Evolutionary conservation across 2,888 invertebrate genomes (phyloP).

Genomic region (Polyommatus icarus): DNA sequence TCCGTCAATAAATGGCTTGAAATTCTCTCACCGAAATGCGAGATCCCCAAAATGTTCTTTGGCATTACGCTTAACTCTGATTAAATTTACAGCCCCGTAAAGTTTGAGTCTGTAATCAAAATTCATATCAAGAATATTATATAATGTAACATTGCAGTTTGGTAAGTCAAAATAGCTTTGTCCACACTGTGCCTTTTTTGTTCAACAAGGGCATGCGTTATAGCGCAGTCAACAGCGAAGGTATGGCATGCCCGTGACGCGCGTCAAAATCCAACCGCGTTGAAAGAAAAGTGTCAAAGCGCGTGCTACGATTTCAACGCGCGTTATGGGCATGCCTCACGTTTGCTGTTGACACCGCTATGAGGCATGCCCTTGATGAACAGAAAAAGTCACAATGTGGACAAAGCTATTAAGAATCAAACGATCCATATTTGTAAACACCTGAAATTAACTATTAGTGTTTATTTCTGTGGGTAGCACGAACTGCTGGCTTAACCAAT

Average conservation of each 20-base stretch:
- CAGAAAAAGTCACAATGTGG: too few relatives aligned
- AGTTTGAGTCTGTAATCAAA: background rate
- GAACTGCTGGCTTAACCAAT: background rate
- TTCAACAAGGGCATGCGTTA: too few relatives aligned
- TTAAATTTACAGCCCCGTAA: conserved; percentile 16
- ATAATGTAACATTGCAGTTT: background rate
- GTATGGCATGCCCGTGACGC: too few relatives aligned
- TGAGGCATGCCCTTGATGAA: too few relatives aligned
- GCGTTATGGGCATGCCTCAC: too few relatives aligned
- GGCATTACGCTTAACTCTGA: conserved; percentile 39
- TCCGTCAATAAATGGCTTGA: conserved; percentile 65
- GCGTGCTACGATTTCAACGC: too few relatives aligned
- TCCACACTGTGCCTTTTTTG: too few relatives aligned
- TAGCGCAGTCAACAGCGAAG: too few relatives aligned
- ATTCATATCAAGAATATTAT: background rate
- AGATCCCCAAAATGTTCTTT: conserved; percentile 42
- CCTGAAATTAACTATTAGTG: background rate
- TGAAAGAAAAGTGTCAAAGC: too few relatives aligned
- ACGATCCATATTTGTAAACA: background rate
- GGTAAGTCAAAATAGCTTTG: background rate
- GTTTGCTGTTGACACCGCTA: too few relatives aligned
- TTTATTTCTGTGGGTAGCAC: too few relatives aligned
- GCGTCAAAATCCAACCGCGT: too few relatives aligned
- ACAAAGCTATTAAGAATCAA: background rate
- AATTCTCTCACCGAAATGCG: conserved; percentile 47